A percentile compares a stretch with the other conserved stretches of the same genome.
Conservation (phyloP, 2,113 vertebrate genomes). For the Otolemur garnettii region DNA sequence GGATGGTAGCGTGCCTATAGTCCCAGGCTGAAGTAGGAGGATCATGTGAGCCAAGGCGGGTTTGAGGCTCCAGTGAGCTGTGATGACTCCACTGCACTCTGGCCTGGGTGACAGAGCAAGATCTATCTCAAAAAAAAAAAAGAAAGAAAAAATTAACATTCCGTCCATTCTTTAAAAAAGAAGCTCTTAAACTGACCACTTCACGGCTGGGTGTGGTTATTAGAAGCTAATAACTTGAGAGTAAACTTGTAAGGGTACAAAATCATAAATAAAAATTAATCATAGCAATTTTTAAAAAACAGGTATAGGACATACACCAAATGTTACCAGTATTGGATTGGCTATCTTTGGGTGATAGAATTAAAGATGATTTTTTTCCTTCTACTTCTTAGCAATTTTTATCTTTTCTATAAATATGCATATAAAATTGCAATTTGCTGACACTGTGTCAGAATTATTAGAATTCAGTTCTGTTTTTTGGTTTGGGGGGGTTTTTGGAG, state of each 20-base stretch:
- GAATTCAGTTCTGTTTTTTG: neutral
- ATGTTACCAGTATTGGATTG: neutral
- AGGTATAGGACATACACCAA: neutral
- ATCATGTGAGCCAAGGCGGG: too few species aligned
- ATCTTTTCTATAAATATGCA: neutral
- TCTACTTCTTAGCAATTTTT: neutral
- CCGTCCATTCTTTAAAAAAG: neutral
- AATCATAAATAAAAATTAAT: slow-evolving; percentile 22
- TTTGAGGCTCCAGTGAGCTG: too few species aligned
- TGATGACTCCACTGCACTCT: too few species aligned
- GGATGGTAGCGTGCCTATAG: too few species aligned
- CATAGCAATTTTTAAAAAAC: neutral
- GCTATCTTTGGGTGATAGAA: neutral
- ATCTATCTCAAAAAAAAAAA: too few species aligned
- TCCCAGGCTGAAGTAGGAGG: too few species aligned
- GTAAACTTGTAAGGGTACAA: neutral
- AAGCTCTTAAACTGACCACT: neutral
- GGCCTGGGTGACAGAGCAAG: too few species aligned
- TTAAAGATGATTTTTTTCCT: neutral
- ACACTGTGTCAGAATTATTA: neutral
- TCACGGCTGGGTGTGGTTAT: neutral
- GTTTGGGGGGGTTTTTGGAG: too few species aligned
- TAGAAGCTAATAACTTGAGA: neutral
- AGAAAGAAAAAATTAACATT: neutral
- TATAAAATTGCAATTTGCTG: neutral